These are phyloP conservation scores for Chlorospingus semifuscus DNA, from an alignment of 2,797 vertebrate species.

Conservation along the genomic window DNA sequence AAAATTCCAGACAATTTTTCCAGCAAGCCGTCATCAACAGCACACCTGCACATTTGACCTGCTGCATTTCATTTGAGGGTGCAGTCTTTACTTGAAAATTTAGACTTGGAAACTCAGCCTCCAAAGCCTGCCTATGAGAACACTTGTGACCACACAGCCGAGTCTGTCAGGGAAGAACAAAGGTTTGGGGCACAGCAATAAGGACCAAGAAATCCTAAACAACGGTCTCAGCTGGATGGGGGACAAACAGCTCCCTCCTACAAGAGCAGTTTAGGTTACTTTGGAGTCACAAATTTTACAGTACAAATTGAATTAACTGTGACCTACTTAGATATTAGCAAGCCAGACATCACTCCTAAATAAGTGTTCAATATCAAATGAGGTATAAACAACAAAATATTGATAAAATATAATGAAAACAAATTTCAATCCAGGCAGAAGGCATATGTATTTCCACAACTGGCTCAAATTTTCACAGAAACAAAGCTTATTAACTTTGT, in stretches of 20 bases:
- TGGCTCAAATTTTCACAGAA: not conserved
- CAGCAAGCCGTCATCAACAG: not conserved
- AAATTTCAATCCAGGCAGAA: not conserved
- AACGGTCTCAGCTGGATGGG: not conserved
- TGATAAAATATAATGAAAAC: conserved; percentile 8
- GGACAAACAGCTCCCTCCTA: not conserved
- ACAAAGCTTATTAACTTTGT: not conserved
- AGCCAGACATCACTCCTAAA: not conserved
- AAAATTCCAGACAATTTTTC: not conserved
- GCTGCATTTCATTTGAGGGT: not conserved
- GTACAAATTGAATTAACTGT: not conserved
- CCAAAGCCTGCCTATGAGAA: not conserved
- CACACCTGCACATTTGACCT: not conserved
- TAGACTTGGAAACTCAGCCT: not conserved
- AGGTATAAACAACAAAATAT: conserved; percentile 24
- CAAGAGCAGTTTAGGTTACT: not conserved
- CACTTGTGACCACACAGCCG: not conserved
- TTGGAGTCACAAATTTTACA: not conserved
- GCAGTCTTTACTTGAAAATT: not conserved
- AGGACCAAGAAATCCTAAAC: not conserved
- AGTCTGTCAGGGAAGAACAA: not conserved
- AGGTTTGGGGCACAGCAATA: not conserved
- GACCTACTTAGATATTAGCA: not conserved
- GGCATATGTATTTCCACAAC: not conserved
- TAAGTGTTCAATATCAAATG: not conserved